Conservation (phyloP, 1,140 invertebrate genomes). For the Drepana arcuata region DNA sequence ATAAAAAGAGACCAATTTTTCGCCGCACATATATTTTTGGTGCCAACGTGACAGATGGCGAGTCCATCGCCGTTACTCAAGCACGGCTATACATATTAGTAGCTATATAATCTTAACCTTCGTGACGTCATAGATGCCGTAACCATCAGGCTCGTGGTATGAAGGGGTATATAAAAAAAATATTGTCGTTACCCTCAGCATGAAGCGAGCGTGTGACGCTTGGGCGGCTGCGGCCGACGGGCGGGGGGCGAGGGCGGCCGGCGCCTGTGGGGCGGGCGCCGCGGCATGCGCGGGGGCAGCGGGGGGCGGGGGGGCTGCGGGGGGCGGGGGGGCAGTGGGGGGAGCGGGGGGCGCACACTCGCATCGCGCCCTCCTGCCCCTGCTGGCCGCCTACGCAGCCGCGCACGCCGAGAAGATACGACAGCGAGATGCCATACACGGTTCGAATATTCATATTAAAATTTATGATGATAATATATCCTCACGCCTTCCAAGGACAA, state of each 20-base stretch:
- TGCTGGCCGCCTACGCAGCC: conserved; percentile 32
- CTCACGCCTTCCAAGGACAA: too few relatives aligned
- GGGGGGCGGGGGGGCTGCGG: not conserved
- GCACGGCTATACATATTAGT: too few relatives aligned
- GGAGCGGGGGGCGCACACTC: conserved; percentile 8
- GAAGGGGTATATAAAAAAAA: too few relatives aligned
- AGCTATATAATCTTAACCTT: too few relatives aligned
- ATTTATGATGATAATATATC: too few relatives aligned
- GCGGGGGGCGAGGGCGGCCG: conserved; percentile 10
- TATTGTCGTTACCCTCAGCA: conserved; percentile 13
- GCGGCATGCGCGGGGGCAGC: conserved; percentile 10
- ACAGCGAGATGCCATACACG: conserved; percentile 34
- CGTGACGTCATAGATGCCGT: too few relatives aligned
- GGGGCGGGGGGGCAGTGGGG: conserved; percentile 1
- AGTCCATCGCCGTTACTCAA: too few relatives aligned
- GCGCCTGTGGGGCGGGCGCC: not conserved
- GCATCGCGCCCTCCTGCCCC: conserved; percentile 30
- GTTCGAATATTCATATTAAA: too few relatives aligned
- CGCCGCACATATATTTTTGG: too few relatives aligned
- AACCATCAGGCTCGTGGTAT: too few relatives aligned
- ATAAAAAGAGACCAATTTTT: too few relatives aligned
- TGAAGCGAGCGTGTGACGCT: conserved; percentile 35
- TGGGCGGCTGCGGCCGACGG: conserved; percentile 21
- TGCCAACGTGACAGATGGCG: too few relatives aligned
- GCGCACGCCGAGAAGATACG: conserved; percentile 37